phyloP scores from a whole-genome alignment of 2,888 invertebrate genomes.

The Boloria euphrosyne region DNA sequence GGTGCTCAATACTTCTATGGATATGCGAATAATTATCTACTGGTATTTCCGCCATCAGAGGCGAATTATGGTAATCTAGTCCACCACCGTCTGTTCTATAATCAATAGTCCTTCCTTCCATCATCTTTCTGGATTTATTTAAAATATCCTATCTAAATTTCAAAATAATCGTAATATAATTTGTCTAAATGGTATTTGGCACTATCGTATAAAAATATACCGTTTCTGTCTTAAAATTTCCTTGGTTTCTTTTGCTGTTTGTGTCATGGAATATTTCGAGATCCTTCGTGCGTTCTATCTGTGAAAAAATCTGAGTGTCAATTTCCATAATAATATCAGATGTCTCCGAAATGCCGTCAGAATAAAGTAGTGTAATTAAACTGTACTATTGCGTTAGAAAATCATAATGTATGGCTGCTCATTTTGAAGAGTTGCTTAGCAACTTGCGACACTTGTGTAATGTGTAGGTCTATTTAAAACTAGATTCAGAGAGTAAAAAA shows the following conservation, averaged over 20 bases:
- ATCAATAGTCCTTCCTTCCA: constrained; percentile 81
- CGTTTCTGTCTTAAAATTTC: constrained; percentile 56
- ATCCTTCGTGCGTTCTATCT: constrained; percentile 75
- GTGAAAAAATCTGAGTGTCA: constrained; percentile 49
- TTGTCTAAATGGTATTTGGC: constrained; percentile 70
- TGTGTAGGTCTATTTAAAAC: constrained; percentile 58
- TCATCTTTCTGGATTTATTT: constrained; percentile 64
- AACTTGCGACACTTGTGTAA: constrained; percentile 43
- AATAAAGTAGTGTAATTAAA: constrained; percentile 36
- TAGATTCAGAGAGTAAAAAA: constrained; percentile 69
- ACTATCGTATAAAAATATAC: constrained; percentile 77
- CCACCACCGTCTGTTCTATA: constrained; percentile 83
- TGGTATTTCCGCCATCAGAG: constrained; percentile 86
- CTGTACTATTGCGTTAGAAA: constrained; percentile 41
- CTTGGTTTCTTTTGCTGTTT: constrained; percentile 54
- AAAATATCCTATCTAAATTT: constrained; percentile 70
- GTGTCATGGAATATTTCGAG: constrained; percentile 79
- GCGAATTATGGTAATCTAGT: constrained; percentile 86
- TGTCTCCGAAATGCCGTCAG: constrained; percentile 57
- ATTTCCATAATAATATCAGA: constrained; percentile 3
- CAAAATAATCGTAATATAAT: constrained; percentile 54
- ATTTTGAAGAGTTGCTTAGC: constrained; percentile 39
- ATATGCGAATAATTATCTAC: constrained; percentile 85
- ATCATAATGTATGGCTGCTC: constrained; percentile 31
- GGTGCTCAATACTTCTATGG: constrained; percentile 85